Evolutionary conservation across 2,888 invertebrate species (phyloP), one percentile per base, ranked within the genome.

Genomic region (Pseudococcus viburni): DNA sequence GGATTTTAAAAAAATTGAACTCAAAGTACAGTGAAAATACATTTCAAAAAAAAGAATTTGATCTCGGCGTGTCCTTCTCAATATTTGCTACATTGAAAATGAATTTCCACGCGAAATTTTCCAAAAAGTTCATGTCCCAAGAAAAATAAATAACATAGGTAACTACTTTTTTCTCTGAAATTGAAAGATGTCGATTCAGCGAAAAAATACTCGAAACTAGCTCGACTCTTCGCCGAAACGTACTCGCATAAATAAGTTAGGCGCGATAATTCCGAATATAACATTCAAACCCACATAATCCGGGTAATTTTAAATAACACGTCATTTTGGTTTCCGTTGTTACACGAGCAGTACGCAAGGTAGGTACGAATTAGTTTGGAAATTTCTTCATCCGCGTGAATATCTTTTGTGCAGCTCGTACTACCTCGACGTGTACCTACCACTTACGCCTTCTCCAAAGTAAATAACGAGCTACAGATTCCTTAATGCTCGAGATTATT

Each of bases 311-410:
- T 73, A 73, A 73, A 73, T 73, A 73, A 73, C 73, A 73, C 73
- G 73, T 73, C 73, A 73, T 73, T 73, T 73, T 73, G 73, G 73
- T 73, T 73, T 73, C 33, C 73, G 73, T 73, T 73, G 73, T 73
- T 73, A 73, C 9, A 22, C 42, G 42, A 42, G 42, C 9, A 6
- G 42, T 7, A 42, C 6, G 42, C 42, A 9, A 42, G 42, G 42
- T 9, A 42, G 42, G 22, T 73, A 33, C 73, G 73, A 73, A 73
- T 73, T 73, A 73, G 73, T 64, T 64, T 64, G 64, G 15, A 73
- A 73, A 73, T 73, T 73, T 73, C 73, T 73, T 73, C 73, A 73
- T 73, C 73, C 73, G 73, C 73, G 73, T 73, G 73, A 73, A 73
- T 73, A 73, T 73, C 73, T 73, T 73, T 73, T 73, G 73, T 73